Conservation (phyloP, 2,113 vertebrate genomes). For the Carlito syrichta region DNA sequence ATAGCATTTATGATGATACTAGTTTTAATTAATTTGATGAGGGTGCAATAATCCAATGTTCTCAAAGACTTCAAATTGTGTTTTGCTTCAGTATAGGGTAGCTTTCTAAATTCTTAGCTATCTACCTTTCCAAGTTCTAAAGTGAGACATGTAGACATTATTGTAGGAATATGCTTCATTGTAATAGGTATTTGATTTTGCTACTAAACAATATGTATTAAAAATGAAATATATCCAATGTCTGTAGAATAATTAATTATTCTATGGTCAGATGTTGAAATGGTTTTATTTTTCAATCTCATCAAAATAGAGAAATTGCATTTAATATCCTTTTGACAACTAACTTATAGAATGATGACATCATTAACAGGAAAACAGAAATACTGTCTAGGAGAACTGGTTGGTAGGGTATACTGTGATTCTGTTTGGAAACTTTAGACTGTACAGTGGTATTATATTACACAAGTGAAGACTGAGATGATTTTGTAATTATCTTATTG, state of each 20-base stretch:
- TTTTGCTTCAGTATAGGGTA: background rate
- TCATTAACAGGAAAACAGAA: background rate
- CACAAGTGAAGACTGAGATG: background rate
- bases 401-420: background rate
- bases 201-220: background rate
- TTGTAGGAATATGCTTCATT: background rate
- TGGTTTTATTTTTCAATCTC: background rate
- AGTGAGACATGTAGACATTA: background rate
- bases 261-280: background rate
- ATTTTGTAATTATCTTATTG: background rate
- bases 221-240: background rate
- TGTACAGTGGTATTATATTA: background rate
- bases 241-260: background rate
- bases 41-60: background rate
- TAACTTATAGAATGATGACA: background rate
- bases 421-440: background rate
- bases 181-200: background rate
- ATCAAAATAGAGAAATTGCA: background rate
- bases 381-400: background rate
- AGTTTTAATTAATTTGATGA: slow-evolving; percentile 42
- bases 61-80: background rate
- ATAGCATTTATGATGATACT: slow-evolving; percentile 28
- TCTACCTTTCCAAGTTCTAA: background rate
- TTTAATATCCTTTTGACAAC: background rate
- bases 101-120: background rate